A percentile compares a stretch with the other conserved stretches of the same genome.
Conservation (phyloP, 2,888 invertebrate genomes). For the Cantharis flavilabris region DNA sequence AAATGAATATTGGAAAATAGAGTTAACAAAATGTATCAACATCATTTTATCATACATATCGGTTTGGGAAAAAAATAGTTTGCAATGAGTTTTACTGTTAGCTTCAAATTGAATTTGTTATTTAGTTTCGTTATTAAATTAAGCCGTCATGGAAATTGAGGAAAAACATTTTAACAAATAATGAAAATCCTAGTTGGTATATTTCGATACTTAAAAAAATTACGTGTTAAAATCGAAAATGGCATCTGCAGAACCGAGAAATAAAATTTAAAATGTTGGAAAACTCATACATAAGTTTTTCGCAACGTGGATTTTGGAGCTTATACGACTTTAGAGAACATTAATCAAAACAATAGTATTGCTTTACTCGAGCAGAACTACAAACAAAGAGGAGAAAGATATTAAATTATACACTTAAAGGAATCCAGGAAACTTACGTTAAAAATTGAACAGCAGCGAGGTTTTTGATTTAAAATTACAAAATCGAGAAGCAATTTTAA, state of each 20-base stretch:
- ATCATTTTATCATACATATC: no score
- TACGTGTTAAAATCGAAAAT: neutral
- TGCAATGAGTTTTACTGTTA: no score
- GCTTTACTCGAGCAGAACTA: conserved; percentile 21
- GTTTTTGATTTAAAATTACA: neutral
- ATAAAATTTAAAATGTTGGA: conserved; percentile 5
- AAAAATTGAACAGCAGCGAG: neutral
- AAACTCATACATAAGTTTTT: conserved; percentile 6
- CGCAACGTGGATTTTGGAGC: conserved; percentile 2
- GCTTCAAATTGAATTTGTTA: no score
- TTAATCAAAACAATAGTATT: conserved; percentile 18
- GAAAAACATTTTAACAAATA: no score
- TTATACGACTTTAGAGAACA: conserved; percentile 21
- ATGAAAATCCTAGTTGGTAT: no score
- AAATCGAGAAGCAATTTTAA: neutral
- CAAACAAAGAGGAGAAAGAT: conserved; percentile 12
- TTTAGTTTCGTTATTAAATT: no score
- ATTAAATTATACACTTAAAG: neutral
- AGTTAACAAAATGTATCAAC: neutral
- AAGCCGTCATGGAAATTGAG: no score
- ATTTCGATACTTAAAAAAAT: neutral
- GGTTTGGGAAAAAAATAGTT: no score
- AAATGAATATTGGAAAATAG: neutral
- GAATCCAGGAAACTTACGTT: neutral
- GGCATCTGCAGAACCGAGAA: neutral